Evolutionary conservation across 2,888 invertebrate species (phyloP), one percentile per base, ranked within the genome.

Genomic region (Ernsta delagoae): DNA sequence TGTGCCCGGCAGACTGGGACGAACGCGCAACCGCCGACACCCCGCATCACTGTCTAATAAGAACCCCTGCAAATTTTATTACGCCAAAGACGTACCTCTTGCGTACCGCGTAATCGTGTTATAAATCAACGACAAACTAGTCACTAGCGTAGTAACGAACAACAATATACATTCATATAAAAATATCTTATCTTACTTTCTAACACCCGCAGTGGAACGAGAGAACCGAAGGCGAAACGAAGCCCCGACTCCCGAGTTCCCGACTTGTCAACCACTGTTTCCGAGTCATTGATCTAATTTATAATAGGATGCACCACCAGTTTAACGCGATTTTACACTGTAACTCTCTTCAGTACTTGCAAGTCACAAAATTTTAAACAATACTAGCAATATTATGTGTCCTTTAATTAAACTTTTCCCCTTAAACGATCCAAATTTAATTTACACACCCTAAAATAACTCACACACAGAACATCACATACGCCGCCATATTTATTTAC

Each of bases 401-500:
- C 34, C 43, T 31, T 11, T 16, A 16, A 16, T 16, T 16, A 16
- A 16, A 16, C 16, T 16, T 16, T 16, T 16, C 16, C 16, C 16
- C 16, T 16, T 16, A 16, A 16, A 16, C 16, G 16, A 16, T 16
- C 16, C 16, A 16, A 16, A 48, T 53, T 50, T 41, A 39, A 9
- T 41, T 54, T 8, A 66, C 66, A 66, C 66, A 66, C 65, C 65
- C 65, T 16, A 16, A 16, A 16, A 45, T 12, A 41, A n/a, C 41
- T 39, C 39, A 39, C 16, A 16, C 16, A 16, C 16, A 39, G 39
- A 39, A 39, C 6, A 5, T 0, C 39, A 39, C 39, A 39, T 39
- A 34, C 34, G 24, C 5, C 83, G 92, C 90, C 92, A 92, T 92
- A 91, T 91, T 92, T 91, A 91, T 92, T 92, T 92, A 91, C 90